Conservation (phyloP, 2,797 vertebrate genomes). For the Crenichthys baileyi region DNA sequence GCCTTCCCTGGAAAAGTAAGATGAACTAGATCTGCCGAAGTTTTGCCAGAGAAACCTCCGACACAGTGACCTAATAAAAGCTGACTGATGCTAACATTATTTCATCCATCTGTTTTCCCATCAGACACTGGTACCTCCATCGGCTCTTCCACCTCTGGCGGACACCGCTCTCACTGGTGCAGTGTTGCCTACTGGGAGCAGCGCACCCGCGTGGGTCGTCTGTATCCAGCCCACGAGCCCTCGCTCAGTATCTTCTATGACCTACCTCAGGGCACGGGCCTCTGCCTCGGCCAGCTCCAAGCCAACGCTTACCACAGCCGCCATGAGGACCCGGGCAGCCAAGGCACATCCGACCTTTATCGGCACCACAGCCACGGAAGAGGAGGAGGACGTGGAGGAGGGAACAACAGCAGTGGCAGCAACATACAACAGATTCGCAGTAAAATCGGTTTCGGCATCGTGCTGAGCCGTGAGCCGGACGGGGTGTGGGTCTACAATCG, state of each 20-base stretch:
- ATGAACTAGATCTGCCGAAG: background rate
- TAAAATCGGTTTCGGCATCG: constrained; percentile 96
- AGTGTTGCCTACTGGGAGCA: constrained; percentile 99
- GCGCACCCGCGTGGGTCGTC: constrained; percentile 94
- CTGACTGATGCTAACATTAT: constrained; percentile 17
- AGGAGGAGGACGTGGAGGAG: constrained; percentile 24
- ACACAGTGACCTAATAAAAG: background rate
- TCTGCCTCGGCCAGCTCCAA: constrained; percentile 95
- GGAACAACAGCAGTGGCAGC: constrained; percentile 57
- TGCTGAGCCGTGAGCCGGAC: constrained; percentile 93
- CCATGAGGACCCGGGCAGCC: constrained; percentile 57
- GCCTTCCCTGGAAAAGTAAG: background rate
- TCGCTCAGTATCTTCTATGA: constrained; percentile 99
- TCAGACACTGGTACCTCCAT: constrained; percentile 92
- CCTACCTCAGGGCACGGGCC: constrained; percentile 99
- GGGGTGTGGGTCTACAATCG: constrained; percentile 99
- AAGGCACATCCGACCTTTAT: constrained; percentile 32
- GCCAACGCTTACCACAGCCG: constrained; percentile 71
- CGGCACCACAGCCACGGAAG: constrained; percentile 28
- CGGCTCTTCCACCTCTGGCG: constrained; percentile 80
- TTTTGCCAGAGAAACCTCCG: background rate
- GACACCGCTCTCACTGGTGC: constrained; percentile 92
- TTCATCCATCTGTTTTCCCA: constrained; percentile 16
- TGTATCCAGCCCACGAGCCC: constrained; percentile 93
- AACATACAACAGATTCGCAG: constrained; percentile 91